These are phyloP conservation scores for Falco punctatus DNA, from an alignment of 2,113 vertebrate genomes.

Conservation along the genomic window DNA sequence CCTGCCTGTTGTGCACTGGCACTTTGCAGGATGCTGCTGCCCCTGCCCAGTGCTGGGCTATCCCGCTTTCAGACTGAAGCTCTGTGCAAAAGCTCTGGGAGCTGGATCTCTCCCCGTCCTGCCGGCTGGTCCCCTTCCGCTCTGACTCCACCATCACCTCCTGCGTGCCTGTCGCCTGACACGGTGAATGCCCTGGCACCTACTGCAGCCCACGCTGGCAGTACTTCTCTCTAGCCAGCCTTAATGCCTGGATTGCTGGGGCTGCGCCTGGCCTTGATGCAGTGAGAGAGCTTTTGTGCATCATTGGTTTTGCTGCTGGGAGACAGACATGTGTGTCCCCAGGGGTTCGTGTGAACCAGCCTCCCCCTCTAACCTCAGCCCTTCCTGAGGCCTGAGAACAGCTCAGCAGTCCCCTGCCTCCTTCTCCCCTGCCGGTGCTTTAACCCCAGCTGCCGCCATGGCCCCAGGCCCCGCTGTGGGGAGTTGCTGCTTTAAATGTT, in stretches of 20 bases:
- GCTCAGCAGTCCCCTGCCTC: background rate
- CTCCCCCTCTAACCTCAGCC: background rate
- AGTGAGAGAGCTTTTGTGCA: background rate
- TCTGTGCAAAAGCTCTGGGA: background rate
- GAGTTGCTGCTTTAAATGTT: background rate
- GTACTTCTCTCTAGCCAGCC: background rate
- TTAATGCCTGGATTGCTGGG: background rate
- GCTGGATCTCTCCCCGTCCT: background rate
- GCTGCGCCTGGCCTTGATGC: accelerated
- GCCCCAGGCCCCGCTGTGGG: background rate
- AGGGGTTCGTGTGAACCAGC: conserved; percentile 29
- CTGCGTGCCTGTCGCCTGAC: background rate
- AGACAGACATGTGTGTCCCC: background rate
- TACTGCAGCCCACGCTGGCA: background rate
- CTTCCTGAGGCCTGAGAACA: background rate
- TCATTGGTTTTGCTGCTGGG: background rate
- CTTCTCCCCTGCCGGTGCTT: background rate
- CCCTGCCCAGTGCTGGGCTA: background rate
- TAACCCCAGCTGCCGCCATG: background rate
- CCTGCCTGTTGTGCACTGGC: background rate
- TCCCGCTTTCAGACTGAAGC: background rate
- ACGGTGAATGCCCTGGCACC: background rate
- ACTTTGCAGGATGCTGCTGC: background rate
- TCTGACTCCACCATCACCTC: background rate
- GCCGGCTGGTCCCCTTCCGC: background rate